Base-by-base conservation (phyloP, 2,797 vertebrate genomes). In the Chrosomus eos region DNA sequence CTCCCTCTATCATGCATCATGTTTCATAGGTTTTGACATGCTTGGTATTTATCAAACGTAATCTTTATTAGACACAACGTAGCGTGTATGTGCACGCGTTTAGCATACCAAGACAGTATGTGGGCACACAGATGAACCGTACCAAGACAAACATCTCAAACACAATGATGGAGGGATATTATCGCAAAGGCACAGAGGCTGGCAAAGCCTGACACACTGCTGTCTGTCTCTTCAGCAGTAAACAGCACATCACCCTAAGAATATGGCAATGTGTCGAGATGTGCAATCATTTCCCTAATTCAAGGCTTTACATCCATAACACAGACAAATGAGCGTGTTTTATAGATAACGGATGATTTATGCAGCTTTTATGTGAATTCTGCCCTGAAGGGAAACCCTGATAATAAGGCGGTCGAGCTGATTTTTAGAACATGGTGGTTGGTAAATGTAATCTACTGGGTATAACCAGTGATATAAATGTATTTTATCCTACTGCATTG, bases 81-180 rank as follows among this genome's bases (percentile, higher is more conserved):
- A 23, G 45, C 60, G 38, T 82, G 26, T 60, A 28, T 67, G 64
- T 36, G 58, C 45, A 51, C 28, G 3, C 6, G 1, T 79, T 60
- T 62, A 70, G 74, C 75, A 71, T 79, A 71, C 75, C 51, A 62
- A 78, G 51, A 71, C 83, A 77, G 51, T 76, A 83, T 51, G 60
- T 67, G 33, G 60, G 62, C 43, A 67, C 45, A 67, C 60, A 21
- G 23, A 83, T 55, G 31, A 76, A 55, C 72, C 28, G 26, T 80
- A 48, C 64, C 78, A 81, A 84, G 62, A 75, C 74, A 71, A 87
- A 64, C 82, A 87, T 87, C 82, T 84, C 72, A 70, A 71, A 71
- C 72, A 62, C 64, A 68, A 76, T 31, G 53, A 48, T 14, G 33
- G 31, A 81, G 48, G 78, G 71, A 84, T 84, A 33, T 64, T 76